Evolutionary conservation across 1,140 invertebrate species (phyloP).

Genomic region (Brachionus sp.): DNA sequence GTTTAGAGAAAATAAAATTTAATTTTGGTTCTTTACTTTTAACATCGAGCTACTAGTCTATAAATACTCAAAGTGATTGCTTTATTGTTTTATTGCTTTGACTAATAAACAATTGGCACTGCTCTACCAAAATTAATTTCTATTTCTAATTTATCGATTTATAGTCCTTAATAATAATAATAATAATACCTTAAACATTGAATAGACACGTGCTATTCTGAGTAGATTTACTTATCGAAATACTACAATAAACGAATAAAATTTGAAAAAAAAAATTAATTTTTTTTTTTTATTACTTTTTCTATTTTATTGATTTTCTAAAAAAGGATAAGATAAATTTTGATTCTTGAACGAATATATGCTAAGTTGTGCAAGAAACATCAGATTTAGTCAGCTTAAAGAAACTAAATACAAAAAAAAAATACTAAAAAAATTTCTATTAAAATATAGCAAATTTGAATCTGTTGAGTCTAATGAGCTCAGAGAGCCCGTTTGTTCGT

Average conservation of each 20-base stretch:
- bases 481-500: background rate
- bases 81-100: conserved; percentile 18
- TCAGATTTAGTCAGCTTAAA: background rate
- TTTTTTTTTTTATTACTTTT: background rate
- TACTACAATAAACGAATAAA: conserved; percentile 30
- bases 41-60: background rate
- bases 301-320: conserved; percentile 16
- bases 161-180: conserved; percentile 7
- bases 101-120: conserved; percentile 5
- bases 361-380: no score
- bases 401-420: background rate
- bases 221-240: conserved; percentile 39
- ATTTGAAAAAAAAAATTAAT: background rate
- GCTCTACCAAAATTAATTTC: background rate
- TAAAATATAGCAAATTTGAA: background rate
- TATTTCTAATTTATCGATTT: conserved; percentile 39
- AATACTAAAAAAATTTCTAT: background rate
- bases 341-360: no score
- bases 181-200: background rate
- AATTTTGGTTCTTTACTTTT: conserved; percentile 1
- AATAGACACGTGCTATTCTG: conserved; percentile 32
- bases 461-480: background rate
- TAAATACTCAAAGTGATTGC: conserved; percentile 8
- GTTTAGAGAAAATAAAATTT: background rate
- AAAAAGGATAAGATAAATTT: no score